phyloP scores from a whole-genome alignment of 2,113 vertebrate genomes.

The Seriola rivoliana region DNA sequence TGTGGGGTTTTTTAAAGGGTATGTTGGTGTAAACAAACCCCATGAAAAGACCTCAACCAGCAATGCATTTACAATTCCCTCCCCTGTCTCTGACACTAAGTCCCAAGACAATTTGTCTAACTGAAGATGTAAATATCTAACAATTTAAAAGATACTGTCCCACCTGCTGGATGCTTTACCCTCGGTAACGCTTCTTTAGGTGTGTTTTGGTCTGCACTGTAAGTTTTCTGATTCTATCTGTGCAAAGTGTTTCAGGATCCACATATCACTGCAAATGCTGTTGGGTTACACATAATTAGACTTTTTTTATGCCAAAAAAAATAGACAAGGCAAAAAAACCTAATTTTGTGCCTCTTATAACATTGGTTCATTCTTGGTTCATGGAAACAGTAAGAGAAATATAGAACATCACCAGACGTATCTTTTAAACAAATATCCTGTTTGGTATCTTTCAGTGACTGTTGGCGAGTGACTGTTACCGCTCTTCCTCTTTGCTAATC shows the following conservation, averaged over 20 bases:
- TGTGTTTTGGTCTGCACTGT: neutral
- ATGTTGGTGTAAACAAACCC: neutral
- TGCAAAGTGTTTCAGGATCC: neutral
- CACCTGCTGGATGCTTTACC: neutral
- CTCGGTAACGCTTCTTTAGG: neutral
- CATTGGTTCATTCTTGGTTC: neutral
- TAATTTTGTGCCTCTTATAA: neutral
- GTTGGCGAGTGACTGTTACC: neutral
- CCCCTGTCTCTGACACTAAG: neutral
- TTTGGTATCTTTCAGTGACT: neutral
- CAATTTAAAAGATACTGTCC: neutral
- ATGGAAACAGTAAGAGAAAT: neutral
- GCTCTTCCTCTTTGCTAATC: conserved; percentile 32
- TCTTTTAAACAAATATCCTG: conserved; percentile 30
- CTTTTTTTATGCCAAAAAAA: neutral
- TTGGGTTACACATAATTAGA: neutral
- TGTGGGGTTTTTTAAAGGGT: neutral
- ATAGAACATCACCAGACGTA: neutral
- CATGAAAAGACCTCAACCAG: neutral
- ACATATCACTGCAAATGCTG: neutral
- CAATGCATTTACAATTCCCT: neutral
- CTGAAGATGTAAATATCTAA: neutral
- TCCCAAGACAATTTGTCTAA: neutral
- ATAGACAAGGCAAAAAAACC: neutral
- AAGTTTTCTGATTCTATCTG: neutral